Base-by-base conservation (phyloP, 2,888 invertebrate species). In the Andrena praecox region DNA sequence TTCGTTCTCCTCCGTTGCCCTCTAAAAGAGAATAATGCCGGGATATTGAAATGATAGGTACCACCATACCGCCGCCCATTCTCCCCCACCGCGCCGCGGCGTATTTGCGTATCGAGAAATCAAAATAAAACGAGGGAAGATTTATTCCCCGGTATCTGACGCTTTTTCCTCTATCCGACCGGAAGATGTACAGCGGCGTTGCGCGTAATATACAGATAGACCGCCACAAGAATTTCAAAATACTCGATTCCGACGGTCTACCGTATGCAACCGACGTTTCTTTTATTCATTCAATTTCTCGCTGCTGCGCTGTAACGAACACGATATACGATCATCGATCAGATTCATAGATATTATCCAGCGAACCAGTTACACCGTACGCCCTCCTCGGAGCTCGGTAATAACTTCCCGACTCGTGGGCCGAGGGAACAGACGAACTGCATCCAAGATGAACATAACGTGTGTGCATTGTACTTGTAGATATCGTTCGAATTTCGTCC, bases 251-350 rank as follows among this genome's bases (percentile, higher is more conserved):
- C 16, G 6, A 8, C 33, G n/a, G 59, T 20, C 48, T 10, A 8
- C 10, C 29, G 4, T 33, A 27, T 50, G 77, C 29, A 78, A 66
- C 24, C 52, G 52, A 29, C 10, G 27, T 50, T 82, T 82, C 76
- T 82, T 82, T 82, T 82, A 82, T 82, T 82, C 82, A 60, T 82
- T 75, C 69, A 66, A 48, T 31, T 60, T 48, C n/a, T 29, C 31
- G 66, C 59, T 27, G 33, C 50, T 27, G 27, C 64, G 59, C 52
- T 6, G 59, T 60, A 64, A 68, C 64, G 72, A 72, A 35, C 62
- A 8, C 62, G 35, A 29, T 50, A 42, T 62, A 72, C n/a, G 60
- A 66, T n/a, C 52, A 54, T 35, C 48, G 70, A 31, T 24, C 29
- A 54, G 62, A 82, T 76, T 76, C 66, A 82, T 82, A 54, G 72